phyloP scores from a whole-genome alignment of 1,140 invertebrate species.

The Limonius californicus region DNA sequence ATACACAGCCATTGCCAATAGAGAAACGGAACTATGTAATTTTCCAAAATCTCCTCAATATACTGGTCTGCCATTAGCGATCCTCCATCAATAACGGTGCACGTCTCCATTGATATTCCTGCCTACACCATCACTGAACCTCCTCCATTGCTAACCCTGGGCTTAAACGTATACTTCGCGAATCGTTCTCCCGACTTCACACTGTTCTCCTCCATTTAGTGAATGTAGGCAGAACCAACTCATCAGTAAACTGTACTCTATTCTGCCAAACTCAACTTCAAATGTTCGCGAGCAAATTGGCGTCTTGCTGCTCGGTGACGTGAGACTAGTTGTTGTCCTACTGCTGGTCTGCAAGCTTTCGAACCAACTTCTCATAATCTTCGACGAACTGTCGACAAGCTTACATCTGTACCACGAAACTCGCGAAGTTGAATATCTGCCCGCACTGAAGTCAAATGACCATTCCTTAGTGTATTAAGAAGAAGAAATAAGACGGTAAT shows the following conservation, averaged over 20 bases:
- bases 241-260: slow-evolving; percentile 5
- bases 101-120: neutral
- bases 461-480: too few relatives aligned
- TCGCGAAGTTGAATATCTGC: slow-evolving; percentile 13
- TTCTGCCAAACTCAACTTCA: neutral
- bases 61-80: too few relatives aligned
- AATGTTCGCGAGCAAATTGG: slow-evolving; percentile 1
- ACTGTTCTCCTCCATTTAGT: neutral
- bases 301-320: neutral
- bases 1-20: too few relatives aligned
- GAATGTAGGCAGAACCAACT: slow-evolving; percentile 9
- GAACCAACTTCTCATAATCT: slow-evolving; percentile 4
- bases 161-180: neutral
- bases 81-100: too few relatives aligned
- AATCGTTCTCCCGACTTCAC: neutral
- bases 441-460: slow-evolving; percentile 2
- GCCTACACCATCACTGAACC: neutral
- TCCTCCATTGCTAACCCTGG: neutral
- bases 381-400: neutral
- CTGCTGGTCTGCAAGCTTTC: slow-evolving; percentile 11
- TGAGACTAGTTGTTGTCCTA: neutral
- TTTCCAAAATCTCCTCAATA: too few relatives aligned
- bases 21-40: too few relatives aligned
- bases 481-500: too few relatives aligned
- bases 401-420: neutral